Evolutionary conservation across 1,140 invertebrate genomes (phyloP).

Genomic region (Drosophila ironensis): DNA sequence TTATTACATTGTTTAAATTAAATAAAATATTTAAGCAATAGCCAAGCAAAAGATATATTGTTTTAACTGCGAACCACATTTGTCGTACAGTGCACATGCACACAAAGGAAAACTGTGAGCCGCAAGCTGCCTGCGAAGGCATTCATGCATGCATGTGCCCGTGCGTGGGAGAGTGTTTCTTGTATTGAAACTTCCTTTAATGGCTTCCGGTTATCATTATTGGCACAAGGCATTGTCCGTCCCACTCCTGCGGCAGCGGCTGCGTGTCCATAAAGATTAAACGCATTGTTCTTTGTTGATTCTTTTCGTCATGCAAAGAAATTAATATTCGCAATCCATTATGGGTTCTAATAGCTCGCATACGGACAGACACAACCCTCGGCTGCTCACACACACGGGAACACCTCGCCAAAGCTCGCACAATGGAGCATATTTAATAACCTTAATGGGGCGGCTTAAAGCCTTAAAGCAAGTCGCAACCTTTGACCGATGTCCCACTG

Average conservation of each 20-base stretch:
- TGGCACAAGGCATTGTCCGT: slow-evolving; percentile 59
- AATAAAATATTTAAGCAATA: neutral
- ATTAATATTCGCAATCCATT: slow-evolving; percentile 80
- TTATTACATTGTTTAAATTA: no score
- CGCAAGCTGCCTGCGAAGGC: slow-evolving; percentile 41
- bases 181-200: slow-evolving; percentile 80
- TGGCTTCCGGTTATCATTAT: slow-evolving; percentile 81
- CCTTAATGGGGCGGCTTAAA: slow-evolving; percentile 71
- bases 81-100: slow-evolving; percentile 19
- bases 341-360: slow-evolving; percentile 63
- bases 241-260: slow-evolving; percentile 43
- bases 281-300: slow-evolving; percentile 73
- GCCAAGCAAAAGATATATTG: neutral
- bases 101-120: slow-evolving; percentile 13
- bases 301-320: slow-evolving; percentile 76
- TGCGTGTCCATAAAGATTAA: slow-evolving; percentile 79
- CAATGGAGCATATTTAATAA: slow-evolving; percentile 61
- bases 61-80: neutral
- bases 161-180: slow-evolving; percentile 26
- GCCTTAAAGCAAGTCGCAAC: slow-evolving; percentile 58
- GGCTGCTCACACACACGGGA: slow-evolving; percentile 4
- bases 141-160: slow-evolving; percentile 31
- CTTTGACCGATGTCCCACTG: slow-evolving; percentile 32
- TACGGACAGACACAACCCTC: slow-evolving; percentile 11
- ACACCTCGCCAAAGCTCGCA: neutral